A percentile compares a stretch with the other conserved stretches of the same genome.
Conservation (phyloP, 2,797 vertebrate species). For the Borostomias antarcticus region DNA sequence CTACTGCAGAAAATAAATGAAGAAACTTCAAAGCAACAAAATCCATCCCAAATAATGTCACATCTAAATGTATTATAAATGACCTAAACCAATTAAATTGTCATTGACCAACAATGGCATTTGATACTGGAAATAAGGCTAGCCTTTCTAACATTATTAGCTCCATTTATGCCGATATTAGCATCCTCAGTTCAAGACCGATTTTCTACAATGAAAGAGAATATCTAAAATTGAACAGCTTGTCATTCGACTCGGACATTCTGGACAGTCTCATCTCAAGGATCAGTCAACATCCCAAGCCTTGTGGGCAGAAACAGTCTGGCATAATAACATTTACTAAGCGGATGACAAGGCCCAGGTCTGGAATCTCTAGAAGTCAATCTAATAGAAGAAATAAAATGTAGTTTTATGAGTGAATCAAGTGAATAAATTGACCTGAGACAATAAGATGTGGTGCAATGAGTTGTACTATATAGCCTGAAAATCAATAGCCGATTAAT, state of each 20-base stretch:
- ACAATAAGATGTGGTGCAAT: too few relatives aligned
- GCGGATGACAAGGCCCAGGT: slow-evolving; percentile 13
- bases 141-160: background rate
- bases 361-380: slow-evolving; percentile 5
- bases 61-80: too few relatives aligned
- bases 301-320: background rate
- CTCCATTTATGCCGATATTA: background rate
- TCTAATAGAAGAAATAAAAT: background rate
- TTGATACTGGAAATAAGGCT: too few relatives aligned
- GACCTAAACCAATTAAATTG: too few relatives aligned
- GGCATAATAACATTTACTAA: slow-evolving; percentile 10
- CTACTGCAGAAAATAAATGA: background rate
- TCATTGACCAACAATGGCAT: too few relatives aligned
- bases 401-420: too few relatives aligned
- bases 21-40: background rate
- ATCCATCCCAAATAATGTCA: background rate
- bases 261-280: background rate
- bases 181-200: background rate
- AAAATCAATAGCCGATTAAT: too few relatives aligned
- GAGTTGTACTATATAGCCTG: too few relatives aligned
- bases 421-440: too few relatives aligned
- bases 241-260: background rate
- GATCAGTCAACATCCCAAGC: background rate
- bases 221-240: background rate
- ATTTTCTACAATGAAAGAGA: background rate